Evolutionary conservation across 1,140 invertebrate genomes (phyloP).

Genomic region (Euwallacea similis): DNA sequence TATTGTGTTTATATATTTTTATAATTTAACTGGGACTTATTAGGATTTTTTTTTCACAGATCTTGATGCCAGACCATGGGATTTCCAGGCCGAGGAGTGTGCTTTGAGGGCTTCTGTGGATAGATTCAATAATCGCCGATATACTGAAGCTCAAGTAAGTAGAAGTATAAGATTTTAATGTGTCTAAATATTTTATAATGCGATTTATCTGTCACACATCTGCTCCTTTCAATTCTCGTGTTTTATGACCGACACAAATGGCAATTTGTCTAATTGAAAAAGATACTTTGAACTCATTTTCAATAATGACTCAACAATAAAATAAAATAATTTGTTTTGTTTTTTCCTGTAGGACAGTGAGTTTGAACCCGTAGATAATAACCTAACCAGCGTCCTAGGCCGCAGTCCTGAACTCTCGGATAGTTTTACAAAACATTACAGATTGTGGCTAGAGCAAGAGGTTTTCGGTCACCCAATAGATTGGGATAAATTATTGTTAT

Average conservation of each 20-base stretch:
- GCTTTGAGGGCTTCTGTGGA: conserved; percentile 90
- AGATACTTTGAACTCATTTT: background rate
- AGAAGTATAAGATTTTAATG: background rate
- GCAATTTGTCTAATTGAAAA: background rate
- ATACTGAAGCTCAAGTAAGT: conserved; percentile 44
- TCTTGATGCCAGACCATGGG: conserved; percentile 96
- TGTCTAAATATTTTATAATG: too few species aligned
- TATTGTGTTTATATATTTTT: background rate
- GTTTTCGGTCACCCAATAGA: conserved; percentile 86
- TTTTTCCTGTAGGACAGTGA: conserved; percentile 61
- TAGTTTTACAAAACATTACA: conserved; percentile 96
- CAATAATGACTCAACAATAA: too few species aligned
- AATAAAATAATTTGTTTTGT: too few species aligned
- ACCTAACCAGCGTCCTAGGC: conserved; percentile 81
- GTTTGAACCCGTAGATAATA: conserved; percentile 84
- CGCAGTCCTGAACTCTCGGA: conserved; percentile 82
- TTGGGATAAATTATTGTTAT: conserved; percentile 67
- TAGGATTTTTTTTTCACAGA: conserved; percentile 60
- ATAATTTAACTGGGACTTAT: background rate
- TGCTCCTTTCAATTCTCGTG: too few species aligned
- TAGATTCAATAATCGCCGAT: conserved; percentile 92
- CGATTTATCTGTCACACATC: too few species aligned
- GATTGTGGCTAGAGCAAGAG: conserved; percentile 94
- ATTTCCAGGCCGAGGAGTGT: conserved; percentile 98
- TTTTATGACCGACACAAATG: too few species aligned